Evolutionary conservation across 2,797 vertebrate species (phyloP), one percentile per base, ranked within the genome.

Genomic region (Nannoperca obscura): DNA sequence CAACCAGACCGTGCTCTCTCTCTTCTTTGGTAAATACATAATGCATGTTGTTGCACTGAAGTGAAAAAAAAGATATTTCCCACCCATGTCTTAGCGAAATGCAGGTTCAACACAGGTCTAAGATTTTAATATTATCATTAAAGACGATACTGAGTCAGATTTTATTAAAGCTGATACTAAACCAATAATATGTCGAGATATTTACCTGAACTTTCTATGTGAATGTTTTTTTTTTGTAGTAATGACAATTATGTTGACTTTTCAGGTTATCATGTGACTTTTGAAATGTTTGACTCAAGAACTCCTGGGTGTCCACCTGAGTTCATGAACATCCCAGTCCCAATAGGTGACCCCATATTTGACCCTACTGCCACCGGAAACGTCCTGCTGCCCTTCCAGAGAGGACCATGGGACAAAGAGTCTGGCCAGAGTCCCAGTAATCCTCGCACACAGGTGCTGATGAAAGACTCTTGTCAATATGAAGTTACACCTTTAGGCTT

Each of bases 381-480:
- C 0, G 93, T 97, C 65, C 88, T 96, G 49, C 93, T 99, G 77
- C 97, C 96, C 58, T 97, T 97, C 81, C 97, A 97, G 87, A 96
- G 98, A 72, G 94, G 94, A 68, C 90, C 78, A 1, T 99, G 98
- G 97, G 95, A 96, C n/a, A 87, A 62, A 1, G 88, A 89, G 54
- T 97, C 97, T 0, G 97, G 98, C 30, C 95, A 94, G 89, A 99
- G 97, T 79, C 98, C 98, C 78, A 97, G 97, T 87, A 97, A 95
- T 74, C 98, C 98, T 78, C 94, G 98, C 30, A 95, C 92, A 44
- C 97, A 96, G 97, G 98, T 92, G 67, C 62, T 19, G 15, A 54
- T 52, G 50, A 15, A 14, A 38, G 20, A 60, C 14, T 34, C 22
- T 24, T 52, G 30, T 46, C 38, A 13, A 22, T 49, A 11, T 70